Conservation (phyloP, 92 coral and sea anemone species). For the Blastomussa wellsi region DNA sequence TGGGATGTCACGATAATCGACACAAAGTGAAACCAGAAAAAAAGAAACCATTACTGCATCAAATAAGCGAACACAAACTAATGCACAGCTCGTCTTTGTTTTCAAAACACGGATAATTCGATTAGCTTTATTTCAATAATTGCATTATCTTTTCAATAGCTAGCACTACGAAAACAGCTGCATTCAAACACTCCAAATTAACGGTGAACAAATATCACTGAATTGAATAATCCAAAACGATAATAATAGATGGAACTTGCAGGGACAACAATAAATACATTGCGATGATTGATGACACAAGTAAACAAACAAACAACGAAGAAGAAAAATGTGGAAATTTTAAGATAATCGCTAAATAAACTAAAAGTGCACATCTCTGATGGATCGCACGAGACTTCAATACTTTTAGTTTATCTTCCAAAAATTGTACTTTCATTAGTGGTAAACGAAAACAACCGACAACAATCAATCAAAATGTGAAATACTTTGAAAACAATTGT, state of each 20-base stretch:
- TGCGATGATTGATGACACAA: neutral
- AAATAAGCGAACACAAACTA: neutral
- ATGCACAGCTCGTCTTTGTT: neutral
- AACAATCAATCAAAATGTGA: neutral
- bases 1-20: neutral
- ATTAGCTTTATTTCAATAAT: neutral
- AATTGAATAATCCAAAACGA: neutral
- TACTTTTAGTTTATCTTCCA: neutral
- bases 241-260: neutral
- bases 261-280: neutral
- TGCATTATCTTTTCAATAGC: neutral
- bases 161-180: neutral
- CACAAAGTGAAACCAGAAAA: neutral
- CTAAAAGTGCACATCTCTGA: too few species aligned
- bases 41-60: neutral
- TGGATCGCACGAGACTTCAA: too few species aligned
- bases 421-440: neutral
- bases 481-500: neutral
- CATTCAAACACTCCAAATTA: neutral
- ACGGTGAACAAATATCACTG: neutral
- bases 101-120: slow-evolving; percentile 9
- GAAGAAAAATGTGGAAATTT: neutral
- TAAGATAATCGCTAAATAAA: neutral
- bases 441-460: neutral
- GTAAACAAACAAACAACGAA: neutral